These are phyloP conservation scores for Cheilosia soror DNA, from an alignment of 2,888 invertebrate genomes.

Conservation along the genomic window DNA sequence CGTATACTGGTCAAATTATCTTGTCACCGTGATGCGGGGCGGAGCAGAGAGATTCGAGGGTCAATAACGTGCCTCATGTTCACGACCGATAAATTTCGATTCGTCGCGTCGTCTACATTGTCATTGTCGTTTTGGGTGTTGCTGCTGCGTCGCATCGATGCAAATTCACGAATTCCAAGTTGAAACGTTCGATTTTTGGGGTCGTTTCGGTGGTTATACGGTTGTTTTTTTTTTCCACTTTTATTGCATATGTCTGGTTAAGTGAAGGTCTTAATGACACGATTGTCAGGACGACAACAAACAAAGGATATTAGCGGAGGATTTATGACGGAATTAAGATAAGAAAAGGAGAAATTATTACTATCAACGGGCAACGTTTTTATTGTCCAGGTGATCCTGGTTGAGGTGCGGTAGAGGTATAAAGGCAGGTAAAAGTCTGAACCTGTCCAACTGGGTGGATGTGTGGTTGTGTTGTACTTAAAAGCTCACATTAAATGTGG, in stretches of 20 bases:
- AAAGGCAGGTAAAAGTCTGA: conserved; percentile 24
- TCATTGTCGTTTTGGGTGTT: conserved; percentile 33
- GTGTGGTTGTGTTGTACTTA: not conserved
- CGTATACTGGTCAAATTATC: conserved; percentile 38
- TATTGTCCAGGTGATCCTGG: conserved; percentile 22
- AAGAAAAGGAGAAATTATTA: conserved; percentile 8
- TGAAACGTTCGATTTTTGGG: conserved; percentile 33
- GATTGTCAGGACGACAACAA: conserved; percentile 56
- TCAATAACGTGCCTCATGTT: conserved; percentile 49
- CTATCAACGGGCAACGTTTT: conserved; percentile 3
- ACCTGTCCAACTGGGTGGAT: conserved; percentile 36
- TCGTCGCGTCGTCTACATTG: conserved; percentile 46
- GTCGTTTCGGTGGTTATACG: conserved; percentile 23
- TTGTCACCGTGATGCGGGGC: conserved; percentile 20
- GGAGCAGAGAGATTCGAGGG: conserved; percentile 11
- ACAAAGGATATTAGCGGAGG: conserved; percentile 47
- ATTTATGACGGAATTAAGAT: conserved; percentile 58
- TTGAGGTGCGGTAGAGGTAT: not conserved
- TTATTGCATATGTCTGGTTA: conserved; percentile 48
- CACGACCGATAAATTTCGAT: conserved; percentile 61
- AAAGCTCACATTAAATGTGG: conserved; percentile 43
- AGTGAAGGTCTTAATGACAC: conserved; percentile 47
- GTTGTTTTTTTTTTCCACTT: not conserved
- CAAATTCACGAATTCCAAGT: conserved; percentile 27
- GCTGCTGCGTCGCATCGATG: conserved; percentile 27